Conservation (phyloP, 2,888 invertebrate species). For the Gymnosoma rotundatum region DNA sequence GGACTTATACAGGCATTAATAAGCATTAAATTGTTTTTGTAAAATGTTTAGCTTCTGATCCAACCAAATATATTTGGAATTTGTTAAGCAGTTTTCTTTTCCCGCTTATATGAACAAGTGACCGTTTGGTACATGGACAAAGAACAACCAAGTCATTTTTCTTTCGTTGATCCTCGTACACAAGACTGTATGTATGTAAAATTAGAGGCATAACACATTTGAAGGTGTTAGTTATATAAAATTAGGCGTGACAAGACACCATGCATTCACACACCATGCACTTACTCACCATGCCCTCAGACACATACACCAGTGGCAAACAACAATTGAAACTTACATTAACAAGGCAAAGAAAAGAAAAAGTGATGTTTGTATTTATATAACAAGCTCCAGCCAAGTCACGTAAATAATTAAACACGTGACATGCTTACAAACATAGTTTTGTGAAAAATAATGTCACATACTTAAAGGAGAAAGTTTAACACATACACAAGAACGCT, state of each 20-base stretch:
- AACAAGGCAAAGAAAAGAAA: conserved; percentile 10
- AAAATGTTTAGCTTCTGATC: too few species aligned
- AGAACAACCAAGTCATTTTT: neutral
- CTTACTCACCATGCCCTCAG: neutral
- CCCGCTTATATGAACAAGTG: too few species aligned
- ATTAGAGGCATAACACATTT: conserved; percentile 27
- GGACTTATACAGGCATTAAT: too few species aligned
- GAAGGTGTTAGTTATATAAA: conserved; percentile 62
- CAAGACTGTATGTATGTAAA: conserved; percentile 2
- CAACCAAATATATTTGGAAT: too few species aligned
- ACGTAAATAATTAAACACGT: conserved; percentile 83
- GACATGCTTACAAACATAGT: conserved; percentile 79
- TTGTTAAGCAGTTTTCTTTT: too few species aligned
- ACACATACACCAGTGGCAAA: conserved; percentile 7
- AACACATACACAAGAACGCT: conserved; percentile 6
- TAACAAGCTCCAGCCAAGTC: conserved; percentile 79
- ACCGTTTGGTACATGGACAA: too few species aligned
- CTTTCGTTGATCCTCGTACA: conserved; percentile 1
- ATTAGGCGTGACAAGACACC: conserved; percentile 62
- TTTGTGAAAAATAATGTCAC: conserved; percentile 41
- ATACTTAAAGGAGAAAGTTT: conserved; percentile 49
- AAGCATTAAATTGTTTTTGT: too few species aligned
- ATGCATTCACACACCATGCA: neutral
- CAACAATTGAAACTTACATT: conserved; percentile 22
- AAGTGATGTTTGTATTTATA: neutral